Evolutionary conservation across 2,888 invertebrate genomes (phyloP), one percentile per base, ranked within the genome.

Genomic region (Aleiodes alternator): DNA sequence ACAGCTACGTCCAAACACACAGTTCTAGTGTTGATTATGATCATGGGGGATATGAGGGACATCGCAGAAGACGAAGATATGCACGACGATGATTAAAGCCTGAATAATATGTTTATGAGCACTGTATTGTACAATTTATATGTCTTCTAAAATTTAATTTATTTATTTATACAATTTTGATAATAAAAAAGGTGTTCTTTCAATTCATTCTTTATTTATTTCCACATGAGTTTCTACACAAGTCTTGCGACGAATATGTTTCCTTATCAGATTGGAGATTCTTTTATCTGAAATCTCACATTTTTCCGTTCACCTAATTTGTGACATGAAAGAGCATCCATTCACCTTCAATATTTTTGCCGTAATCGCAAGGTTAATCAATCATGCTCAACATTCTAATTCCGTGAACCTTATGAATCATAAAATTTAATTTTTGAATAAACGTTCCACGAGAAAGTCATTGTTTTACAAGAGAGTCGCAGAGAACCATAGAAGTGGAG

Each of bases 1-100:
- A 95, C 72, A 94, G 94, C 69, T 94, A 95, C 86, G 93, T 93
- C 82, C 95, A 96, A 85, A 93, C 94, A 5, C 95, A 95, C 85
- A 94, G 95, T 1, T 92, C 93, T 5, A 92, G 93, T 69, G 93
- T 94, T 83, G 90, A 90, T 78, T 93, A 93, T 81, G 93, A 94
- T 68, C 92, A 92, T 81, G 90, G 90, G 57, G 93, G 92, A 79
- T 92, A 92, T 61, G 82, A 81, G 43, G 80, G 82, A 75, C 83
- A 91, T 91, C 57, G 90, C 87, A 85, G 91, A 90, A 85, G 92
- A 92, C 69, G 89, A 89, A 82, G 93, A 92, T 83, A 43, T 57
- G 76, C 75, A 16, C 71, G 75, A 78, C 73, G 43, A 78, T 70
- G 75, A 69, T 55, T 11, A 31, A 43, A 9, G 64, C 69, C n/a